Percentiles rank a stretch among this genome's conserved stretches.
These are phyloP conservation scores for Salmo trutta DNA, from an alignment of 2,797 vertebrate genomes.

Conservation along the genomic window DNA sequence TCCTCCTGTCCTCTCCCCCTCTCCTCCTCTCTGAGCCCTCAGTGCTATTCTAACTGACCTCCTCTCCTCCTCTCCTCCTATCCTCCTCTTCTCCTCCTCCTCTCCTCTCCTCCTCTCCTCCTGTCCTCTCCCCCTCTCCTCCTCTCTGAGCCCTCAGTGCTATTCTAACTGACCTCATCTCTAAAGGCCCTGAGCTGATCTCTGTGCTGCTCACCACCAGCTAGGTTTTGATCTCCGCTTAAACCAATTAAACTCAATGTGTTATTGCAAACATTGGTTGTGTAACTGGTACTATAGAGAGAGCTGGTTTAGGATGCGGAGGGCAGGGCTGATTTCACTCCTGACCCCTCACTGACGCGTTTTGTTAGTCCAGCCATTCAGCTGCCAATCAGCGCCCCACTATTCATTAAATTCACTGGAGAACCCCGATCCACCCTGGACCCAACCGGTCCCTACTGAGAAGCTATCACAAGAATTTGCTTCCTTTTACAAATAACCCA, in stretches of 20 bases:
- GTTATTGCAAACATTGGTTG: conserved; percentile 86
- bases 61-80: no score
- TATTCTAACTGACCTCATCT: conserved; percentile 47
- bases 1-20: no score
- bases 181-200: conserved; percentile 66
- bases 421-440: conserved; percentile 37
- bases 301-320: conserved; percentile 73
- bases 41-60: no score
- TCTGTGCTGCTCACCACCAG: conserved; percentile 63
- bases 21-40: no score
- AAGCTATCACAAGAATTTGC: conserved; percentile 64
- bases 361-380: conserved; percentile 82
- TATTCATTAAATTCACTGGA: conserved; percentile 85
- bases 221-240: conserved; percentile 79
- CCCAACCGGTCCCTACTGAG: conserved; percentile 61
- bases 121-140: conserved; percentile 22
- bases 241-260: conserved; percentile 83
- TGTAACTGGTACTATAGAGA: conserved; percentile 82
- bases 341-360: conserved; percentile 73
- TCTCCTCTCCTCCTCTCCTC: not conserved
- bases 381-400: conserved; percentile 82
- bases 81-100: no score
- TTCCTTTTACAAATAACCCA: conserved; percentile 56
- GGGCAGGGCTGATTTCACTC: conserved; percentile 82
- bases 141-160: conserved; percentile 44